phyloP scores from a whole-genome alignment of 1,140 invertebrate genomes.

The Bombus pascuorum region DNA sequence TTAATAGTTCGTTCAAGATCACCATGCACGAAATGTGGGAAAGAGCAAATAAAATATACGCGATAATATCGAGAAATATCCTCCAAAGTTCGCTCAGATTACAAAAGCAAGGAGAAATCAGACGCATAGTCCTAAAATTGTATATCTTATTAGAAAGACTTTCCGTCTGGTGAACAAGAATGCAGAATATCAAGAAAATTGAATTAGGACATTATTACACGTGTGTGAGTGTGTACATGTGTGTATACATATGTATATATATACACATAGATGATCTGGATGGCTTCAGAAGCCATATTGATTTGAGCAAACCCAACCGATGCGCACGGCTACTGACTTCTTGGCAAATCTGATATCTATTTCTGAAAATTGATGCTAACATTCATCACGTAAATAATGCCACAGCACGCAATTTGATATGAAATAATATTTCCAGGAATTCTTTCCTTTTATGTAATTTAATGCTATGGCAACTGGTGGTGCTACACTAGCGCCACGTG shows the following conservation, averaged over 20 bases:
- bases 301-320: not conserved
- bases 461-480: too few species aligned
- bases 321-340: not conserved
- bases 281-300: conserved; percentile 72
- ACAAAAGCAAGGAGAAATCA: not conserved
- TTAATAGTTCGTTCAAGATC: not conserved
- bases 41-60: not conserved
- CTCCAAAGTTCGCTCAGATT: not conserved
- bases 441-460: too few species aligned
- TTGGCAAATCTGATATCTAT: not conserved
- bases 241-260: not conserved
- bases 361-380: not conserved
- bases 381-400: not conserved
- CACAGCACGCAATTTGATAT: not conserved
- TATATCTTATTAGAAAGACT: conserved; percentile 16
- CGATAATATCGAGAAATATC: not conserved
- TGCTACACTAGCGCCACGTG: too few species aligned
- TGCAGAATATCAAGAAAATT: conserved; percentile 58
- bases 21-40: not conserved
- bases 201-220: conserved; percentile 49
- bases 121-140: not conserved
- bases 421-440: not conserved
- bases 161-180: conserved; percentile 12
- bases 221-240: not conserved
- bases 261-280: conserved; percentile 16